Evolutionary conservation across 2,888 invertebrate species (phyloP), one percentile per base, ranked within the genome.

Genomic region (Pseudococcus viburni): DNA sequence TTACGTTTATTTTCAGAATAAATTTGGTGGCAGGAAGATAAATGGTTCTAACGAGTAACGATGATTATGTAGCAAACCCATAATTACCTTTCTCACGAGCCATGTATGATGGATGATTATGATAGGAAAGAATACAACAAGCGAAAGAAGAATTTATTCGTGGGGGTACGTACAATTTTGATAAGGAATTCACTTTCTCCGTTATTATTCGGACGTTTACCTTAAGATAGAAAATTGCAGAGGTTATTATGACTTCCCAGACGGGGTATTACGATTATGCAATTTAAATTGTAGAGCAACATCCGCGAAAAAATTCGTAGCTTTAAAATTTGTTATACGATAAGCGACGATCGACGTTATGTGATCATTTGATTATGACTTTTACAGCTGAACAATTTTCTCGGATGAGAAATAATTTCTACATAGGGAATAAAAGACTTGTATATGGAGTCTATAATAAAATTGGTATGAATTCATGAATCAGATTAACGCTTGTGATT

Each of bases 401-500:
- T 83, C 46, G 42, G 46, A 83, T 83, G 80, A 83, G 46, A 83
- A 42, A 83, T 83, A 9, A 83, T 73, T 46, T 83, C 80, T 83
- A 8, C 46, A 15, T 83, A 83, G 33, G 80, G 55, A 84, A 59
- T 33, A 33, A 22, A 85, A 33, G 33, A 85, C 55, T 64, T 64
- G 64, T 59, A 19, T 42, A 88, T 88, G 88, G 88, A 88, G 51
- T 83, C 88, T 88, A 33, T 51, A 48, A 88, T 88, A 80, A 88
- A 80, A 83, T 88, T 88, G 88, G 88, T 88, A 88, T 33, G 88
- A n/a, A 85, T 59, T 55, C 39, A 64, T 59, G 39, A 59, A 59
- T 85, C 39, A 55, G 17, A 8, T 73, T 77, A 64, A 86, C 46
- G 86, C 86, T 86, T 86, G 48, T 48, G 39, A 68, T 86, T 17